Percentiles rank a stretch among this genome's conserved stretches.
Evolutionary conservation across 2,113 vertebrate genomes (phyloP).

Genomic region (Barnardius zonarius): DNA sequence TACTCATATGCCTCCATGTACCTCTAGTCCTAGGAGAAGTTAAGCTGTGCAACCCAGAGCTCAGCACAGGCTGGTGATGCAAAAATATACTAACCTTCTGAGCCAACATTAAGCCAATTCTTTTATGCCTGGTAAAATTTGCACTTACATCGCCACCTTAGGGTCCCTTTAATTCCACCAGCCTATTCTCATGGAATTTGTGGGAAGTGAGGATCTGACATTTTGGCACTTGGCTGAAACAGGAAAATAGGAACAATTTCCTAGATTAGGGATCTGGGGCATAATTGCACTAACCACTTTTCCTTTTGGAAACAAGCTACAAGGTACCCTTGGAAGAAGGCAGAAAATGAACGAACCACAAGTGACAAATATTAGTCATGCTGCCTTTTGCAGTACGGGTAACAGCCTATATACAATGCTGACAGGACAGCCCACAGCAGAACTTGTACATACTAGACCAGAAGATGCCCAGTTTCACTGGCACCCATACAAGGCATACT

Average conservation of each 20-base stretch:
- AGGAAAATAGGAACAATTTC: not conserved
- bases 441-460: not conserved
- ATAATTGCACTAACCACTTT: not conserved
- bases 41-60: not conserved
- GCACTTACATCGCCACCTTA: not conserved
- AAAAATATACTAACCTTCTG: not conserved
- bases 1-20: not conserved
- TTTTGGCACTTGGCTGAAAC: not conserved
- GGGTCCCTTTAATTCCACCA: not conserved
- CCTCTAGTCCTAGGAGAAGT: not conserved
- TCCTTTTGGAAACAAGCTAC: not conserved
- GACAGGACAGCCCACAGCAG: not conserved
- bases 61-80: not conserved
- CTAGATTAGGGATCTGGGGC: not conserved
- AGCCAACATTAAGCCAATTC: not conserved
- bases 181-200: not conserved
- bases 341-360: not conserved
- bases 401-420: not conserved
- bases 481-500: not conserved
- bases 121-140: not conserved
- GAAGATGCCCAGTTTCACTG: not conserved
- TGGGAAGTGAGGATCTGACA: not conserved
- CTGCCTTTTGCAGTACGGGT: not conserved
- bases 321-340: not conserved
- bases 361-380: not conserved